Base-by-base conservation (phyloP, 1,140 invertebrate species). In the Cataglyphis hispanica region DNA sequence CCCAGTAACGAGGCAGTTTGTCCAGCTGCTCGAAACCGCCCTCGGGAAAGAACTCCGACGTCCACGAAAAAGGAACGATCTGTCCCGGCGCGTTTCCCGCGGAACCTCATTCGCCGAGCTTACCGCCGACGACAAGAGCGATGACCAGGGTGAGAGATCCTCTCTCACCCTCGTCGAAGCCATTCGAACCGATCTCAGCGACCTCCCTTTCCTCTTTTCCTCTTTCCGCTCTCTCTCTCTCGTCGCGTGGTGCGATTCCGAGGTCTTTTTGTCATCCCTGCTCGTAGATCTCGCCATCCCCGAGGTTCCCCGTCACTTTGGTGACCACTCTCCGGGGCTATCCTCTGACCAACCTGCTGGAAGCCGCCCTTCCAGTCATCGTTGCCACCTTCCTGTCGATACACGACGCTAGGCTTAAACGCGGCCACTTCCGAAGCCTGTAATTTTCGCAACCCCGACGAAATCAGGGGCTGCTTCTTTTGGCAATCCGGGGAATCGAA, bases 391-490 rank as follows among this genome's bases (percentile, higher is more conserved):
- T 50, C 83, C 84, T 72, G 87, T 60, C 93, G 92, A 93, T 92
- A 92, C 92, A 91, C 91, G 87, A 91, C 89, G 92, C 91, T 92
- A 76, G 69, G 89, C 84, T 90, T 91, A 94, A 95, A 93, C 83
- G 91, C 90, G 85, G 88, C 85, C 90, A 93, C 93, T 94, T 66
- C 87, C 69, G 90, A 88, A 25, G 91, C 74, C 92, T 92, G 94
- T 95, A 94, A 95, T 95, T 95, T 94, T 94, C 93, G 92, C 94
- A 92, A 93, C 90, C 92, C 94, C 92, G 91, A 92, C 93, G 90
- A 94, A 95, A 95, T 95, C 94, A 95, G 90, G 91, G 92, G 83
- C 91, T 94, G 94, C 94, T 95, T 95, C 91, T 92, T 91, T 90
- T 88, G 83, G 34, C 43, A 76, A 31, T 80, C 85, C 91, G 90